Percentiles rank a stretch among this genome's conserved stretches.
phyloP scores from a whole-genome alignment of 2,888 invertebrate species.

The Epinotia demarniana region DNA sequence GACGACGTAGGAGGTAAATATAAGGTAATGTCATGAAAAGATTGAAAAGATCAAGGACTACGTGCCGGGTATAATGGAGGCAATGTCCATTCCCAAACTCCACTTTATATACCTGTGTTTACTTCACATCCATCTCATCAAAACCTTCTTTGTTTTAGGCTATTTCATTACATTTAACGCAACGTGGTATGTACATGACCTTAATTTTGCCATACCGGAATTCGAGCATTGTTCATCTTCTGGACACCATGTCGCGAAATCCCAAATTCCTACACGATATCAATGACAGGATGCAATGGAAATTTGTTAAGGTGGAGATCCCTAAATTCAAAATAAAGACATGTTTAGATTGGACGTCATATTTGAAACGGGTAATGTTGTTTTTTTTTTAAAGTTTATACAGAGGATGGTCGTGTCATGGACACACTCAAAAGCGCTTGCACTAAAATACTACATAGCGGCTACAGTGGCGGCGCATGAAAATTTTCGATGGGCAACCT shows the following conservation, averaged over 20 bases:
- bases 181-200: constrained; percentile 51
- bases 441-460: no score
- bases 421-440: background rate
- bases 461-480: no score
- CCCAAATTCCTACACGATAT: constrained; percentile 51
- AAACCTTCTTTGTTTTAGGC: constrained; percentile 49
- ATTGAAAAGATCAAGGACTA: background rate
- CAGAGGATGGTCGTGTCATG: background rate
- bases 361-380: constrained; percentile 58
- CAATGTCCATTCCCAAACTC: no score
- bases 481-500: no score
- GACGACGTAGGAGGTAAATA: background rate
- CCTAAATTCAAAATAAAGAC: constrained; percentile 68
- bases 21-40: background rate
- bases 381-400: background rate
- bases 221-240: constrained; percentile 50
- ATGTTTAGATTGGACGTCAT: constrained; percentile 59
- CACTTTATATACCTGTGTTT: no score
- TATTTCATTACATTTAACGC: constrained; percentile 49
- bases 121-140: background rate
- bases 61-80: no score
- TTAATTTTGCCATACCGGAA: constrained; percentile 54
- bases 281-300: constrained; percentile 47
- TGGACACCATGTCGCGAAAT: constrained; percentile 51
- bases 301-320: constrained; percentile 52